These are phyloP conservation scores for Sardinella longiceps DNA, from an alignment of 2,797 vertebrate species.

Conservation along the genomic window DNA sequence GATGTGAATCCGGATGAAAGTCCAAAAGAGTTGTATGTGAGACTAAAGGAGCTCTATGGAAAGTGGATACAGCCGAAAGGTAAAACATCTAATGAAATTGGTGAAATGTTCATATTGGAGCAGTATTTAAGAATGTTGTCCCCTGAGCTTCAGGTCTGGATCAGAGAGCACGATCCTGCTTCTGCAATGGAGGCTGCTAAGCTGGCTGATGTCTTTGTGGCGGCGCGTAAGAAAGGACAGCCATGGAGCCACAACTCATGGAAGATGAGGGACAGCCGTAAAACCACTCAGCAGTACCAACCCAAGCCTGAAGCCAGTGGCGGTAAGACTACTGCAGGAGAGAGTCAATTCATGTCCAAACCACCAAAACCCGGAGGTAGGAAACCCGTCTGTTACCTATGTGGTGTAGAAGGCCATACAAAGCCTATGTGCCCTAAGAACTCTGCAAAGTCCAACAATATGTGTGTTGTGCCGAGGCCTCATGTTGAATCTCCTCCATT, in stretches of 20 bases:
- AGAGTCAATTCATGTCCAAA: not conserved
- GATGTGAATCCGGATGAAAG: conserved; percentile 20
- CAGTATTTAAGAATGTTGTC: not conserved
- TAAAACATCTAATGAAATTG: not conserved
- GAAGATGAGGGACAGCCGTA: not conserved
- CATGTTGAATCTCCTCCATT: not conserved
- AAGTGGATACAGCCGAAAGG: conserved; percentile 21
- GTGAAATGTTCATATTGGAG: not conserved
- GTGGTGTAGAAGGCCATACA: conserved; percentile 9
- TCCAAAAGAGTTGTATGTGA: conserved; percentile 29
- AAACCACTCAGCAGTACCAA: not conserved
- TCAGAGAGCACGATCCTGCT: not conserved
- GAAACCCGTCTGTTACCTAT: conserved; percentile 7
- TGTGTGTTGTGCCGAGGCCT: conserved; percentile 28
- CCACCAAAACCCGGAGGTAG: not conserved
- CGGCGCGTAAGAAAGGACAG: conserved; percentile 24
- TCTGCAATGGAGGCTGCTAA: conserved; percentile 26
- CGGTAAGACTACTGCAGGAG: not conserved
- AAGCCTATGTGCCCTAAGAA: conserved; percentile 28
- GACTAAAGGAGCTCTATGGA: not conserved
- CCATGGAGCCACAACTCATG: conserved; percentile 3
- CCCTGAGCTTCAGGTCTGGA: not conserved
- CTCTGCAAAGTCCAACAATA: conserved; percentile 3
- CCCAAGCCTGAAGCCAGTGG: not conserved
- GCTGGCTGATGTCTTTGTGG: conserved; percentile 29